These are phyloP conservation scores for Ochlodes sylvanus DNA, from an alignment of 2,888 invertebrate genomes.

Conservation along the genomic window DNA sequence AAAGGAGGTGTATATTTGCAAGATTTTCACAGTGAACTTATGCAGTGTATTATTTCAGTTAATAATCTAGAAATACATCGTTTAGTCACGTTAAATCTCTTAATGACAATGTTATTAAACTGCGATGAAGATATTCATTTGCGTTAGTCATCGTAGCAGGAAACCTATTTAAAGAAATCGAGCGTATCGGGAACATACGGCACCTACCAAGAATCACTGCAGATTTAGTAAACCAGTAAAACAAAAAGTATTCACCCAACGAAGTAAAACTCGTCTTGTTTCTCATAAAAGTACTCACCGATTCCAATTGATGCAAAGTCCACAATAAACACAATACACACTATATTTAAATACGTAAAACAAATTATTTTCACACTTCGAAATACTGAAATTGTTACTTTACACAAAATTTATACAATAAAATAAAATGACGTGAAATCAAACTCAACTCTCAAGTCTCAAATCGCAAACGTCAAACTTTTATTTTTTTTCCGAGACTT, in stretches of 20 bases:
- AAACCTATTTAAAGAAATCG: slow-evolving; percentile 42
- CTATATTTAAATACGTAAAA: slow-evolving; percentile 43
- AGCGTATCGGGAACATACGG: slow-evolving; percentile 18
- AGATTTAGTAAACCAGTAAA: slow-evolving; percentile 32
- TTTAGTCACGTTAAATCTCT: background rate
- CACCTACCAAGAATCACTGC: slow-evolving; percentile 16
- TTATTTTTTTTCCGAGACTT: slow-evolving; percentile 60
- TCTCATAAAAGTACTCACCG: slow-evolving; percentile 51
- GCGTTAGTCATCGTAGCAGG: slow-evolving; percentile 46
- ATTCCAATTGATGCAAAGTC: slow-evolving; percentile 42
- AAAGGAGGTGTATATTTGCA: too few relatives aligned
- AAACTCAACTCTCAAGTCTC: slow-evolving; percentile 46
- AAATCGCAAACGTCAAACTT: slow-evolving; percentile 73
- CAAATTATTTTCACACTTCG: slow-evolving; percentile 45
- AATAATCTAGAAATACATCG: background rate
- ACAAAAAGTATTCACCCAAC: slow-evolving; percentile 1
- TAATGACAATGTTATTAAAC: background rate
- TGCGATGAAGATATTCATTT: background rate
- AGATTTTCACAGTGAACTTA: too few relatives aligned
- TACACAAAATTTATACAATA: slow-evolving; percentile 53
- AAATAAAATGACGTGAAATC: slow-evolving; percentile 65
- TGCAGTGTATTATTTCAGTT: background rate
- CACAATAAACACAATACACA: slow-evolving; percentile 48
- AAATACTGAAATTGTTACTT: slow-evolving; percentile 24
- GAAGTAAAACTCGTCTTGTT: slow-evolving; percentile 15